Conservation (phyloP, 2,888 invertebrate species). For the Drosophila diplacantha region DNA sequence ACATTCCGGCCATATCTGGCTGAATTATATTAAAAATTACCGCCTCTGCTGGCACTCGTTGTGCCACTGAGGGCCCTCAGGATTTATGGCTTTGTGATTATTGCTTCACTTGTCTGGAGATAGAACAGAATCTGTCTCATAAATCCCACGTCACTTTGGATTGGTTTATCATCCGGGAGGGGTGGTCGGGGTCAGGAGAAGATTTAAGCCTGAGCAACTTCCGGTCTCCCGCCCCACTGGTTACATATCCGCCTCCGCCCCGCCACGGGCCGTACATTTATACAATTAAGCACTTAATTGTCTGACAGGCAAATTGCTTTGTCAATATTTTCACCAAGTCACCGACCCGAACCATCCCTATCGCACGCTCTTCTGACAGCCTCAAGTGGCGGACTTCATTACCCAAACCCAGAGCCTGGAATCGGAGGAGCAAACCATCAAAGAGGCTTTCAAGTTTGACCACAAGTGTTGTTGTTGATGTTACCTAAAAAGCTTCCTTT, state of each 20-base stretch:
- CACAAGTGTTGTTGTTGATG: conserved; percentile 58
- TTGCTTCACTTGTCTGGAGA: conserved; percentile 67
- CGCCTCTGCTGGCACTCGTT: conserved; percentile 41
- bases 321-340: conserved; percentile 71
- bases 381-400: conserved; percentile 66
- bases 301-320: conserved; percentile 73
- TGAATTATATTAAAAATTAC: conserved; percentile 63
- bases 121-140: conserved; percentile 48
- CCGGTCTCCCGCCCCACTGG: conserved; percentile 34
- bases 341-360: conserved; percentile 39
- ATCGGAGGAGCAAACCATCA: conserved; percentile 52
- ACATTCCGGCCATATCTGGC: conserved; percentile 58
- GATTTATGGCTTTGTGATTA: conserved; percentile 66
- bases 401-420: conserved; percentile 37
- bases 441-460: conserved; percentile 69
- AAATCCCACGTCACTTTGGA: conserved; percentile 43
- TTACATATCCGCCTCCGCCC: conserved; percentile 22
- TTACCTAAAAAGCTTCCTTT: conserved; percentile 57
- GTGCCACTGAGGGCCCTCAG: conserved; percentile 42
- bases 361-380: conserved; percentile 52
- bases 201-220: conserved; percentile 45
- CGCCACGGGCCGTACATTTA: conserved; percentile 59
- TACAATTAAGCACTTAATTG: conserved; percentile 72
- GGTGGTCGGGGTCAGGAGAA: background rate
- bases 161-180: conserved; percentile 29